Evolutionary conservation across 2,797 vertebrate genomes (phyloP).

Genomic region (Melanogrammus aeglefinus): DNA sequence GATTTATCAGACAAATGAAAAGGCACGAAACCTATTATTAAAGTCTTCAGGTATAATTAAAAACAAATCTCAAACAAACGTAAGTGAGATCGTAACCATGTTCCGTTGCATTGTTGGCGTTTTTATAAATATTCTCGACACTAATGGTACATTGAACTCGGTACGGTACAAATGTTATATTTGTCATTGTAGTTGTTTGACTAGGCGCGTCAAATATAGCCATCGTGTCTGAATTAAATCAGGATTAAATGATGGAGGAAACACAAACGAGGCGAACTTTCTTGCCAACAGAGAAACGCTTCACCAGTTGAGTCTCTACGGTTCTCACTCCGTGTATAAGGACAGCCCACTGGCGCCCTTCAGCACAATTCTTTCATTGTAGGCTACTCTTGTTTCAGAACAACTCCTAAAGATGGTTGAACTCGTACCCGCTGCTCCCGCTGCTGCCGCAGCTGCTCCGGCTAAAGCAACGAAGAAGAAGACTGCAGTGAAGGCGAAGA

Average conservation of each 20-base stretch:
- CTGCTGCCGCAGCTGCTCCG: neutral
- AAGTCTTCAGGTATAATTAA: neutral
- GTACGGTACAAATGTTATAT: neutral
- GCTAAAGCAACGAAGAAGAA: neutral
- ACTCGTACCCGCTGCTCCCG: neutral
- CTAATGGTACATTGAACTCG: neutral
- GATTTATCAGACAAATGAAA: neutral
- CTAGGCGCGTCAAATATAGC: neutral
- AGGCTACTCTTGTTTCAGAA: neutral
- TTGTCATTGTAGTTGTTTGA: neutral
- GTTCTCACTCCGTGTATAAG: neutral
- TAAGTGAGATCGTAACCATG: neutral
- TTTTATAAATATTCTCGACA: neutral
- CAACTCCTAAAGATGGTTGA: neutral
- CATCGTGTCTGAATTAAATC: neutral
- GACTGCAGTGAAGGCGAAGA: neutral
- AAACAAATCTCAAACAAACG: conserved; percentile 2
- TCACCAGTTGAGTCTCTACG: neutral
- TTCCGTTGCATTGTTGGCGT: neutral
- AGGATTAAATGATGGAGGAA: neutral
- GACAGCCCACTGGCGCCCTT: neutral
- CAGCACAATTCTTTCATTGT: neutral
- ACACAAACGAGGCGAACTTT: neutral
- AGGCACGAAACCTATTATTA: neutral
- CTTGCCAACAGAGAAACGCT: neutral